Evolutionary conservation across 1,140 invertebrate species (phyloP).

Genomic region (Cylas formicarius): DNA sequence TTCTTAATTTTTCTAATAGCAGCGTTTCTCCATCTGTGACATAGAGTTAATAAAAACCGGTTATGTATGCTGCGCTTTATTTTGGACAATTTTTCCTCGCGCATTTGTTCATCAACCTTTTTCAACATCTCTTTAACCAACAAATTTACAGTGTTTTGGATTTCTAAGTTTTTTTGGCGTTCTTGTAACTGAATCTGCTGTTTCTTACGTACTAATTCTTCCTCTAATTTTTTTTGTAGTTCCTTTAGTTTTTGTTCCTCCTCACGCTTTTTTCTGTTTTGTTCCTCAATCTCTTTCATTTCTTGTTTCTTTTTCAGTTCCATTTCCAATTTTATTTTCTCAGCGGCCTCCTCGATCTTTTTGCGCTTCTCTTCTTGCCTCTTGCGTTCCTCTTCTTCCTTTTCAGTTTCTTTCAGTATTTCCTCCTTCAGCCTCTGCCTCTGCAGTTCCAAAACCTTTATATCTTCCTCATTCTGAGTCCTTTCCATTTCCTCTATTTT

Average conservation of each 20-base stretch:
- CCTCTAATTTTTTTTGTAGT: slow-evolving; percentile 13
- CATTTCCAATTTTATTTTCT: slow-evolving; percentile 40
- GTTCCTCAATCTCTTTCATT: slow-evolving; percentile 36
- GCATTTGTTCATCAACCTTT: slow-evolving; percentile 18
- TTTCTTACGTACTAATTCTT: slow-evolving; percentile 15
- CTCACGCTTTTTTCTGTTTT: slow-evolving; percentile 16
- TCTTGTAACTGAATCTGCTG: slow-evolving; percentile 22
- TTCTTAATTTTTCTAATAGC: slow-evolving; percentile 35
- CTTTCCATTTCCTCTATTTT: slow-evolving; percentile 6
- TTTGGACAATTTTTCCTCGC: slow-evolving; percentile 41
- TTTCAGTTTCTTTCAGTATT: slow-evolving; percentile 29
- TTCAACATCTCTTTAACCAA: slow-evolving; percentile 38
- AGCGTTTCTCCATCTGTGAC: slow-evolving; percentile 46
- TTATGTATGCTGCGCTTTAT: slow-evolving; percentile 39
- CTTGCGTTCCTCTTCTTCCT: slow-evolving; percentile 33
- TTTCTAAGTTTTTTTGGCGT: slow-evolving; percentile 23
- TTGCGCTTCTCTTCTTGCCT: slow-evolving; percentile 30
- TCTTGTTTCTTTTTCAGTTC: slow-evolving; percentile 39
- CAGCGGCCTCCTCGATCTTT: slow-evolving; percentile 25
- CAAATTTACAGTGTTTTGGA: slow-evolving; percentile 19
- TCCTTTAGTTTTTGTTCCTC: slow-evolving; percentile 18
- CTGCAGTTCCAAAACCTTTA: slow-evolving; percentile 11
- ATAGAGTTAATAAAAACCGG: slow-evolving; percentile 41
- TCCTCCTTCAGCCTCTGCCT: slow-evolving; percentile 6
- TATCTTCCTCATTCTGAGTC: slow-evolving; percentile 27